Evolutionary conservation across 2,113 vertebrate species (phyloP).

Genomic region (Zapornia atra): DNA sequence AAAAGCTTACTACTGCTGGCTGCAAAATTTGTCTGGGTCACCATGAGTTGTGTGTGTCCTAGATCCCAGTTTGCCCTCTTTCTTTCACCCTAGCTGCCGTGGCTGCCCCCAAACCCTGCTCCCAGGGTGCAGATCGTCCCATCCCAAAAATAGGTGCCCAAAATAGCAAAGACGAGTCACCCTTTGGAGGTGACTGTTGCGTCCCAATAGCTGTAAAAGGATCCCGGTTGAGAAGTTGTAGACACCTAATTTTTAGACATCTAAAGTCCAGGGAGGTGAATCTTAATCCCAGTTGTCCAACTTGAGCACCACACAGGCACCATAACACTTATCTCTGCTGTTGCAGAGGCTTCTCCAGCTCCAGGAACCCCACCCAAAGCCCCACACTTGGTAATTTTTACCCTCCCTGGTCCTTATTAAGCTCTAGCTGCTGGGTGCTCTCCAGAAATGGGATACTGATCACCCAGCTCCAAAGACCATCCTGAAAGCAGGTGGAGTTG

Average conservation of each 20-base stretch:
- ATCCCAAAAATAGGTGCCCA: conserved; percentile 21
- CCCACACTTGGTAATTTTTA: background rate
- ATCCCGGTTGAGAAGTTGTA: background rate
- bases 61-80: conserved; percentile 3
- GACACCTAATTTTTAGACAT: background rate
- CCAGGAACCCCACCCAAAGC: background rate
- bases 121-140: background rate
- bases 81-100: background rate
- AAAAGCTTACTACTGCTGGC: background rate
- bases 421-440: background rate
- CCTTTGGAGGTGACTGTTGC: conserved; percentile 34
- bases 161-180: conserved; percentile 23
- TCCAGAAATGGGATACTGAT: background rate
- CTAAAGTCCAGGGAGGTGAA: background rate
- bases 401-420: background rate
- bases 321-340: accelerated
- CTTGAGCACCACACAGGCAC: background rate
- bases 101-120: background rate
- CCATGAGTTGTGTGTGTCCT: background rate
- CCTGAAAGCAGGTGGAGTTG: background rate
- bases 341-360: background rate
- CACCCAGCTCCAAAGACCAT: background rate
- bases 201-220: background rate
- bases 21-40: background rate
- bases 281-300: background rate